phyloP scores from a whole-genome alignment of 2,113 vertebrate genomes.

The Grallaria varia region DNA sequence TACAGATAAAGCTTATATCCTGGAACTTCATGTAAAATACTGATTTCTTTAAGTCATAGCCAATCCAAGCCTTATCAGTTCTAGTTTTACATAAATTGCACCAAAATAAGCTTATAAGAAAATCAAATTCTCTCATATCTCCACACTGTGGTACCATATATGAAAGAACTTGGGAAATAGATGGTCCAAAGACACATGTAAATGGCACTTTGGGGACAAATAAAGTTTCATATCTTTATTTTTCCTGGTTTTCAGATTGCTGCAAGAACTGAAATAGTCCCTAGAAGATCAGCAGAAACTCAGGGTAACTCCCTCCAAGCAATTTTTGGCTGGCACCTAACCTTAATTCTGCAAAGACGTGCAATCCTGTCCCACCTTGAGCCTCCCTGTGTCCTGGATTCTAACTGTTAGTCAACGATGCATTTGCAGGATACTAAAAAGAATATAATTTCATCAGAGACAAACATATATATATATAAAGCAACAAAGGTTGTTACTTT shows the following conservation, averaged over 20 bases:
- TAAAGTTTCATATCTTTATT: background rate
- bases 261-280: background rate
- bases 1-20: conserved; percentile 11
- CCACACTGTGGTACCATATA: background rate
- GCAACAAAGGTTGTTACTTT: background rate
- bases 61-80: background rate
- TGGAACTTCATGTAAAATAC: background rate
- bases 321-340: background rate
- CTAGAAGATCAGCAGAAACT: background rate
- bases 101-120: background rate
- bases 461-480: background rate
- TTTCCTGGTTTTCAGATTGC: background rate
- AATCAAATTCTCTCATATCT: background rate
- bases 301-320: background rate
- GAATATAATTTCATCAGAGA: background rate
- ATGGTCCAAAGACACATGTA: background rate
- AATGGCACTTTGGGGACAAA: background rate
- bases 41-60: background rate
- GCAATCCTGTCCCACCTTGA: background rate
- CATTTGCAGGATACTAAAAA: background rate
- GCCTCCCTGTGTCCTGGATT: background rate
- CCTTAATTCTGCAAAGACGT: background rate
- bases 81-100: background rate
- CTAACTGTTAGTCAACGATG: background rate
- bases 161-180: background rate